A percentile compares a stretch with the other conserved stretches of the same genome.
These are phyloP conservation scores for Lithobates sylvaticus DNA, from an alignment of 2,797 vertebrate genomes.

Conservation along the genomic window DNA sequence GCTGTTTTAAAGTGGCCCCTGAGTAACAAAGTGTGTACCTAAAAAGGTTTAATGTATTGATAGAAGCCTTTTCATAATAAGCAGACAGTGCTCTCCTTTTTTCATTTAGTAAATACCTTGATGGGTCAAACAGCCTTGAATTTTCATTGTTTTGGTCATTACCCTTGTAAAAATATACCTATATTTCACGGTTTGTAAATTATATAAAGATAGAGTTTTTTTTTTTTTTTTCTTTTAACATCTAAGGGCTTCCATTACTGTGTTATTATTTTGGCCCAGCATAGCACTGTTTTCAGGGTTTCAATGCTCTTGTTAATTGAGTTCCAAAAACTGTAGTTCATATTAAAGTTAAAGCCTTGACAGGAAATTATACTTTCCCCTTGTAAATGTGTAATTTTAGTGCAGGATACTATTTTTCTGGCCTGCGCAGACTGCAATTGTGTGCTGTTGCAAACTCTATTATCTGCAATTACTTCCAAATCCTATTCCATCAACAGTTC, in stretches of 20 bases:
- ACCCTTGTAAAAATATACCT: not conserved
- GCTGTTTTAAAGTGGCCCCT: no score
- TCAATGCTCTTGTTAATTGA: slow-evolving; percentile 29
- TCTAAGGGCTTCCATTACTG: slow-evolving; percentile 6
- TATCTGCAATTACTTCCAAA: slow-evolving; percentile 44
- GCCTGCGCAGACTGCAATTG: slow-evolving; percentile 26
- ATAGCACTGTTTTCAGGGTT: not conserved
- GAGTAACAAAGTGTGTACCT: no score
- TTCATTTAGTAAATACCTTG: no score
- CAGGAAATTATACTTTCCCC: slow-evolving; percentile 39
- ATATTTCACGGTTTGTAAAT: not conserved
- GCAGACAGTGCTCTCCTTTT: no score
- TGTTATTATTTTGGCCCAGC: slow-evolving; percentile 19
- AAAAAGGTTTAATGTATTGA: no score
- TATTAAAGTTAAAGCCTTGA: slow-evolving; percentile 25
- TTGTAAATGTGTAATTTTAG: slow-evolving; percentile 36
- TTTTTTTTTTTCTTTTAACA: not conserved
- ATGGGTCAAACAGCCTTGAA: no score
- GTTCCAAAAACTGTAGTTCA: not conserved
- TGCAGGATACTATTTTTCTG: slow-evolving; percentile 20
- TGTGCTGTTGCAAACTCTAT: slow-evolving; percentile 44
- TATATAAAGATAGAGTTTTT: not conserved
- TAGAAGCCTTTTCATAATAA: no score
- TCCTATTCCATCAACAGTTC: slow-evolving; percentile 42
- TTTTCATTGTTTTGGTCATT: not conserved